Base-by-base conservation (phyloP, 2,113 vertebrate genomes). In the Butastur rufipennis region DNA sequence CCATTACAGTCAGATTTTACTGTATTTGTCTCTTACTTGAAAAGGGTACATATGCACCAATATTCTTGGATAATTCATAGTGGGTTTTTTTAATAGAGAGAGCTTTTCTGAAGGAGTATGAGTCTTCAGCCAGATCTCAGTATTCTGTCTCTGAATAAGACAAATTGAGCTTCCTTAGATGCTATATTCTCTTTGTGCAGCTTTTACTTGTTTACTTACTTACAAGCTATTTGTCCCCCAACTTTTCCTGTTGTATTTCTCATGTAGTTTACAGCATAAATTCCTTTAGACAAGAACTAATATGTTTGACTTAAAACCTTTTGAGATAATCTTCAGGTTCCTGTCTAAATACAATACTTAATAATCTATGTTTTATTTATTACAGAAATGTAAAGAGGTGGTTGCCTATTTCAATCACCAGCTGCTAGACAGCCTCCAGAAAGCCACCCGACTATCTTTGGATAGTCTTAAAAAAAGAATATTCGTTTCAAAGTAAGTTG, bases 341-440 rank as follows among this genome's bases (percentile, higher is more conserved):
- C 45, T 71, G 6, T 42, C 22, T 55, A n/a, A 78, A 26, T 29
- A 25, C 0, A 7, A 8, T 47, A 15, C 20, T 45, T 58, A 75
- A 56, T 79, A 31, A 61, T 5, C 1, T 34, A 11, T 18, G 2
- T 81, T 97, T 74, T 73, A 59, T 95, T 96, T 77, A 42, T 98
- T 98, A 71, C 68, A 99, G 99, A 98, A 98, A 81, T 98, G 98
- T 95, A 98, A 98, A 93, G 98, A 98, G 32, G 90, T 99, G 47
- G 83, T 97, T 75, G 97, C 98, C n/a, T 97, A 97, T 97, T 98
- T 99, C 89, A 98, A 97, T 82, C 95, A 97, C 83, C 98, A 98
- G 72, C 93, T 99, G 71, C 88, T 98, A 29, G 95, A 98, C 70
- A 98, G 98, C 84, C 97, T 99, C 56, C 97, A 98, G 91, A 98